Conservation (phyloP, 53 echinoderm and acorn worm species). For the Glandiceps talaboti region DNA sequence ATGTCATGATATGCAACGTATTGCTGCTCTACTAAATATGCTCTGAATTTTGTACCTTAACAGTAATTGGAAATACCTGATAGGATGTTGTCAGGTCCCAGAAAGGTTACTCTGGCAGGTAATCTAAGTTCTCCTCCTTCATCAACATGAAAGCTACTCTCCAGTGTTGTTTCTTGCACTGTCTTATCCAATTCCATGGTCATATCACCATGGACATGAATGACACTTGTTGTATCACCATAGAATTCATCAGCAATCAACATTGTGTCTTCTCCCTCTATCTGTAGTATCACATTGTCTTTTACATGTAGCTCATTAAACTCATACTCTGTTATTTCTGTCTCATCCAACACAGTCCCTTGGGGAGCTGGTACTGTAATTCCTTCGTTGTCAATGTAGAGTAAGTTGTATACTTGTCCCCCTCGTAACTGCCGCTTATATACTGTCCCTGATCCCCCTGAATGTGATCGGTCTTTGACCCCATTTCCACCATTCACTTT, state of each 20-base stretch:
- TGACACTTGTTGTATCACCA: conserved; percentile 37
- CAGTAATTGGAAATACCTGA: too few species aligned
- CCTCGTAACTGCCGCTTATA: conserved; percentile 23
- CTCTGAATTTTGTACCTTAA: too few species aligned
- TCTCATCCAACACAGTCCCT: conserved; percentile 52
- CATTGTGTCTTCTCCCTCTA: conserved; percentile 31
- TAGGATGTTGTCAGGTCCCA: conserved; percentile 50
- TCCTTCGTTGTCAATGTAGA: conserved; percentile 54
- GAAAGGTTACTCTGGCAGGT: conserved; percentile 61
- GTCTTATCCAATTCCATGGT: conserved; percentile 46
- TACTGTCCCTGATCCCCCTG: conserved; percentile 69
- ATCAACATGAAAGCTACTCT: conserved; percentile 56
- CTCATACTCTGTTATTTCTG: conserved; percentile 24
- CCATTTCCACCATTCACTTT: conserved; percentile 51
- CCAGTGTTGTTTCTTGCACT: conserved; percentile 26
- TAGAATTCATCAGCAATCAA: conserved; percentile 22
- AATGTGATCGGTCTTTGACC: conserved; percentile 5
- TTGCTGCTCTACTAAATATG: too few species aligned
- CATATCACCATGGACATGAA: conserved; percentile 71
- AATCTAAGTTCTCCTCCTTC: conserved; percentile 59
- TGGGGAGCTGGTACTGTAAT: conserved; percentile 11
- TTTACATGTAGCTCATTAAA: conserved; percentile 62
- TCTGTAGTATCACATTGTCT: conserved; percentile 35
- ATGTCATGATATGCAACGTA: too few species aligned
- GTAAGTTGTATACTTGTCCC: conserved; percentile 26